phyloP scores from a whole-genome alignment of 2,797 vertebrate species.

The Thripadectes ignobilis region DNA sequence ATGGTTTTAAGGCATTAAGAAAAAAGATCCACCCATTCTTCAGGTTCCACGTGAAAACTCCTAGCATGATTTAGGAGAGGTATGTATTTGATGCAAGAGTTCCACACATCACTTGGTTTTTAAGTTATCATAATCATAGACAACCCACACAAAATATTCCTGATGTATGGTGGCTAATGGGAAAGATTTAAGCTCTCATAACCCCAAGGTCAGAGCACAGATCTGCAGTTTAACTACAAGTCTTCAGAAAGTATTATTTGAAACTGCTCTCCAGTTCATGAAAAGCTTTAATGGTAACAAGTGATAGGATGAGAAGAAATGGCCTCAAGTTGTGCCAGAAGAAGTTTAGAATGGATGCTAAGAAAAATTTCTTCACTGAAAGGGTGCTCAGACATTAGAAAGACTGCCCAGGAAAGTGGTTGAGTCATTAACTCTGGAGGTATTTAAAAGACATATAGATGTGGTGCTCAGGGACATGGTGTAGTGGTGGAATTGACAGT shows the following conservation, averaged over 20 bases:
- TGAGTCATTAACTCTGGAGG: background rate
- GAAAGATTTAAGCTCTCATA: background rate
- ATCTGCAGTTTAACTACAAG: background rate
- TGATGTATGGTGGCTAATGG: background rate
- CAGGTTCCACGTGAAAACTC: background rate
- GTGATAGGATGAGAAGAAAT: background rate
- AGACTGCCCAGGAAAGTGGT: background rate
- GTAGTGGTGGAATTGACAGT: background rate
- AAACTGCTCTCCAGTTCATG: background rate
- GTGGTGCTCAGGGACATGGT: too few species aligned
- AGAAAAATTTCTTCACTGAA: background rate
- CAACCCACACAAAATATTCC: background rate
- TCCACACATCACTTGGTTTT: background rate
- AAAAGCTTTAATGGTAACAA: background rate
- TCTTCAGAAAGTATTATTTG: background rate
- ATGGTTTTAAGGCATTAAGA: background rate
- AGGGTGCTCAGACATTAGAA: background rate
- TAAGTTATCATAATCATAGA: background rate
- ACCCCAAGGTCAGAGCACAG: background rate
- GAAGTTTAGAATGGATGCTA: background rate
- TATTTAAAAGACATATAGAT: background rate
- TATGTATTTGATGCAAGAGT: background rate
- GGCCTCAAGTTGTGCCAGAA: background rate
- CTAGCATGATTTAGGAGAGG: background rate
- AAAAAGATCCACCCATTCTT: background rate